Percentiles rank a stretch among this genome's conserved stretches.
These are phyloP conservation scores for Rhagonycha lutea DNA, from an alignment of 2,888 invertebrate genomes.

Conservation along the genomic window DNA sequence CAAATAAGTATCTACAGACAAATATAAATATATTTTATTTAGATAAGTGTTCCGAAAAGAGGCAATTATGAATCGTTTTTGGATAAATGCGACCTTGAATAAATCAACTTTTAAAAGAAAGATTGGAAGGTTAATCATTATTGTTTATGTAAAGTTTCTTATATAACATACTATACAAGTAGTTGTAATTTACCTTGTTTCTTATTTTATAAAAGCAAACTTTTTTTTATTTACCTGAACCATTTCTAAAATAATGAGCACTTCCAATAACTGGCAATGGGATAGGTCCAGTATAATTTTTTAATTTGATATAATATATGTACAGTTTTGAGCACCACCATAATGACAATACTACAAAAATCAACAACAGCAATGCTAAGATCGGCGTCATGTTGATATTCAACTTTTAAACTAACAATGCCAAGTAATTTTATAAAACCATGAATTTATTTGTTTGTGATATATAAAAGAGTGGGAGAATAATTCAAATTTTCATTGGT, in stretches of 20 bases:
- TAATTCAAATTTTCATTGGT: no score
- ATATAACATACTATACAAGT: no score
- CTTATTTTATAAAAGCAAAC: neutral
- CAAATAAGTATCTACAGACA: no score
- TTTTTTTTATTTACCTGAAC: neutral
- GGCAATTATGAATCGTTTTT: no score
- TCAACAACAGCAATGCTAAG: neutral
- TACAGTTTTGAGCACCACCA: neutral
- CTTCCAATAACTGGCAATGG: neutral
- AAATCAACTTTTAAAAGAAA: no score
- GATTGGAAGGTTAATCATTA: no score
- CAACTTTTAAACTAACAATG: neutral
- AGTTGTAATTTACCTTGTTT: no score
- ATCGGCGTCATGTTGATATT: neutral
- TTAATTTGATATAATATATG: neutral
- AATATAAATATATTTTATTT: no score
- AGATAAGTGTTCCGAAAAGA: no score
- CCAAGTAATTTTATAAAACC: neutral
- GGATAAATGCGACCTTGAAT: no score
- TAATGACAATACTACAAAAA: neutral
- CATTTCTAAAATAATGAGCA: neutral
- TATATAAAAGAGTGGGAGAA: neutral
- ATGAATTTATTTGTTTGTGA: neutral
- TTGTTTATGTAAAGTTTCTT: no score
- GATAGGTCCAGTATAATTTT: neutral